Conservation (phyloP, 2,797 vertebrate genomes). For the Propithecus deckenii region DNA sequence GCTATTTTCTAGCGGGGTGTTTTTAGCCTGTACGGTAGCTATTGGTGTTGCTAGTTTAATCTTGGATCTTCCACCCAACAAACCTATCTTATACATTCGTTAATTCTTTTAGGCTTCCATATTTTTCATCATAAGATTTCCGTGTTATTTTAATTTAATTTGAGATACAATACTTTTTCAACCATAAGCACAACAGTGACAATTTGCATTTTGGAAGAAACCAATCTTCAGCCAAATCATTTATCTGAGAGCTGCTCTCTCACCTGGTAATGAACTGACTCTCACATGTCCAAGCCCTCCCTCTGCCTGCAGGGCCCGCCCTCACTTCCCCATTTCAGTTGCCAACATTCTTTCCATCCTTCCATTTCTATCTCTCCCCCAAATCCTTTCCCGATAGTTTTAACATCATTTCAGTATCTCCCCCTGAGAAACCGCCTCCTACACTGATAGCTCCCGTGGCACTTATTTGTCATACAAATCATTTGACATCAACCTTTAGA, state of each 20-base stretch:
- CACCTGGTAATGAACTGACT: too few species aligned
- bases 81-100: neutral
- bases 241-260: neutral
- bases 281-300: neutral
- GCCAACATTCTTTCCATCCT: too few species aligned
- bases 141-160: neutral
- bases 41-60: neutral
- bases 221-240: neutral
- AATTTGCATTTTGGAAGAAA: slow-evolving; percentile 2
- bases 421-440: neutral
- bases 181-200: neutral
- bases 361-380: neutral
- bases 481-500: neutral
- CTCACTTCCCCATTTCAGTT: neutral
- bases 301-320: too few species aligned
- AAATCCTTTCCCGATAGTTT: neutral
- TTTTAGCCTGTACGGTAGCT: neutral
- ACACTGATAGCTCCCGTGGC: neutral
- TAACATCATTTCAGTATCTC: neutral
- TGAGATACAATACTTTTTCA: neutral
- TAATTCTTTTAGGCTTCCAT: neutral
- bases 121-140: slow-evolving; percentile 9
- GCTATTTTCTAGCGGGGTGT: neutral
- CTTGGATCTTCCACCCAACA: neutral
- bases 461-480: neutral